These are phyloP conservation scores for Sinocyclocheilus anophthalmus DNA, from an alignment of 2,113 vertebrate species.

Conservation along the genomic window DNA sequence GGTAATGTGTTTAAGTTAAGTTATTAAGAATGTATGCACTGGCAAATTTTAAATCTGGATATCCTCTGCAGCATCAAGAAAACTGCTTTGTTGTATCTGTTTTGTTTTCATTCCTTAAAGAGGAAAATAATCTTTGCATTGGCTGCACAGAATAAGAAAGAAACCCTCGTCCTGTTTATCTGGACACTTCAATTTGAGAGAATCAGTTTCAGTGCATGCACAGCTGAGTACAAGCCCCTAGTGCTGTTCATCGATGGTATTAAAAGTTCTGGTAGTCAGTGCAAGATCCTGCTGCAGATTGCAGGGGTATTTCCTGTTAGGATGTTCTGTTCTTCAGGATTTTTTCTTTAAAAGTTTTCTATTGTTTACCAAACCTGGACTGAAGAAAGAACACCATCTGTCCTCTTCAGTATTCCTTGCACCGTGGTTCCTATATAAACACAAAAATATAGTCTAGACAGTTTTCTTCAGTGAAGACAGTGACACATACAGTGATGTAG, in stretches of 20 bases:
- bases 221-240: not conserved
- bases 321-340: not conserved
- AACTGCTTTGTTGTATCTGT: not conserved
- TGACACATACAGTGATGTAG: slow-evolving; percentile 45
- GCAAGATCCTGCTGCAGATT: not conserved
- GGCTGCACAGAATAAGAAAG: not conserved
- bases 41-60: not conserved
- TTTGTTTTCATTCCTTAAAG: not conserved
- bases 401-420: slow-evolving; percentile 43
- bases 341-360: slow-evolving; percentile 15
- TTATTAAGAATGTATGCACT: not conserved
- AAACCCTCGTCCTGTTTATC: not conserved
- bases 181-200: not conserved
- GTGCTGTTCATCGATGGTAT: not conserved
- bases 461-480: slow-evolving; percentile 41
- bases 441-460: slow-evolving; percentile 48
- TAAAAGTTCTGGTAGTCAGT: not conserved
- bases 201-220: not conserved
- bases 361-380: slow-evolving; percentile 41
- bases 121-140: not conserved
- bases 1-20: not conserved
- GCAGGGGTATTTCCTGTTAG: not conserved
- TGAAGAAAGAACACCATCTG: slow-evolving; percentile 30
- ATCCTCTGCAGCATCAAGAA: not conserved
- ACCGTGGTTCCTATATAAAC: slow-evolving; percentile 34